Evolutionary conservation across 2,113 vertebrate species (phyloP).

Genomic region (Aix galericulata): DNA sequence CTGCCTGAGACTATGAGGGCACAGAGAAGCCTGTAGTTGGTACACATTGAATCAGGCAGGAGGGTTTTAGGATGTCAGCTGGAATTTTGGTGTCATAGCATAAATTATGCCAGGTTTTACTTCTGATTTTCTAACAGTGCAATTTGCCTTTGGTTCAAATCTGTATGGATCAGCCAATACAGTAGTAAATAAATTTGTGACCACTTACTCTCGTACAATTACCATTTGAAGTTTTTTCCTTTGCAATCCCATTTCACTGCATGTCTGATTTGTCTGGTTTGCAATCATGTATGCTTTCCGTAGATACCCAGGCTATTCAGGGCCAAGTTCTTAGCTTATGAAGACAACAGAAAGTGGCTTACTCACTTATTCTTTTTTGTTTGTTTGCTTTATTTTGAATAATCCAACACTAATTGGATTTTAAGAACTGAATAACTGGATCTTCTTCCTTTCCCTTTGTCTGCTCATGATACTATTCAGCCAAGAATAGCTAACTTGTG

Average conservation of each 20-base stretch:
- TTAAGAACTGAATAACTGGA: neutral
- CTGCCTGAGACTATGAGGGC: neutral
- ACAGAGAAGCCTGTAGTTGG: neutral
- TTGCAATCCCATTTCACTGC: neutral
- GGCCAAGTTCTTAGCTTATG: neutral
- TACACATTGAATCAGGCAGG: neutral
- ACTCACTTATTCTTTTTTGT: neutral
- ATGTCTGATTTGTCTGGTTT: neutral
- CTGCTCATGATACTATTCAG: neutral
- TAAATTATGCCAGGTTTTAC: neutral
- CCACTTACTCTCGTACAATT: neutral
- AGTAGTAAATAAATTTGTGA: neutral
- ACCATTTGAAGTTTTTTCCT: neutral
- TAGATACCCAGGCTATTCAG: neutral
- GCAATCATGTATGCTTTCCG: neutral
- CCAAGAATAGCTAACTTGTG: neutral
- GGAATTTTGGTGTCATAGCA: neutral
- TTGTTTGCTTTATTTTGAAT: rapidly evolving
- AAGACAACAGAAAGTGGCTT: neutral
- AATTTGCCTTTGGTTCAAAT: neutral
- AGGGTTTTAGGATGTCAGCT: neutral
- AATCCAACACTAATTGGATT: neutral
- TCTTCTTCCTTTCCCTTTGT: neutral
- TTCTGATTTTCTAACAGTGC: neutral
- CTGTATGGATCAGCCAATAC: neutral